Conservation (phyloP, 2,113 vertebrate genomes). For the Chinchilla lanigera region DNA sequence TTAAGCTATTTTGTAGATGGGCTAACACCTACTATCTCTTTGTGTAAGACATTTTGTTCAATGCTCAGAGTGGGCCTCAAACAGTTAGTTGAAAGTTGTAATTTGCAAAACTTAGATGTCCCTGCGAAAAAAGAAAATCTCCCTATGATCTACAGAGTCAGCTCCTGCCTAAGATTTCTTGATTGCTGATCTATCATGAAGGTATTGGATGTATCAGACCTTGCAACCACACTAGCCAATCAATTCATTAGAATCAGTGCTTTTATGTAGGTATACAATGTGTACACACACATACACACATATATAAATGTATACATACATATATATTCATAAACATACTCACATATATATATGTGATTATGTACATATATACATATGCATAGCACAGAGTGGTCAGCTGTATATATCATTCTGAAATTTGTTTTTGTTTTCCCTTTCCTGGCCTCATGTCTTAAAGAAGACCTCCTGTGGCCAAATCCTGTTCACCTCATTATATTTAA, state of each 20-base stretch:
- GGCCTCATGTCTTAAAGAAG: neutral
- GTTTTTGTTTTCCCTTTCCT: neutral
- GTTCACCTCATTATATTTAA: neutral
- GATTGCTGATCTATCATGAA: neutral
- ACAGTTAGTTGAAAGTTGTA: neutral
- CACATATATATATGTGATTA: neutral
- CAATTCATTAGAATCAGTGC: neutral
- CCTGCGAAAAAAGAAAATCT: neutral
- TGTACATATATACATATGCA: neutral
- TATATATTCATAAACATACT: neutral
- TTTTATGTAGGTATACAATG: neutral
- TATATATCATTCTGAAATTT: neutral
- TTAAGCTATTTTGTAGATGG: neutral
- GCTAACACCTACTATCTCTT: neutral
- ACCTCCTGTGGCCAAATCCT: neutral
- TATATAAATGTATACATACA: neutral
- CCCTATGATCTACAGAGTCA: no score
- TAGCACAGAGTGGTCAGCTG: neutral
- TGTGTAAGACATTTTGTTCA: neutral
- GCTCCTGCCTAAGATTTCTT: neutral
- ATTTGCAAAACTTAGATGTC: neutral
- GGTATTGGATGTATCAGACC: neutral
- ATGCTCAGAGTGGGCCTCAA: neutral
- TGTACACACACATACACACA: neutral
- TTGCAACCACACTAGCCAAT: neutral